Percentiles rank a stretch among this genome's conserved stretches.
Evolutionary conservation across 2,888 invertebrate genomes (phyloP).

Genomic region (Parnassius glacialis): DNA sequence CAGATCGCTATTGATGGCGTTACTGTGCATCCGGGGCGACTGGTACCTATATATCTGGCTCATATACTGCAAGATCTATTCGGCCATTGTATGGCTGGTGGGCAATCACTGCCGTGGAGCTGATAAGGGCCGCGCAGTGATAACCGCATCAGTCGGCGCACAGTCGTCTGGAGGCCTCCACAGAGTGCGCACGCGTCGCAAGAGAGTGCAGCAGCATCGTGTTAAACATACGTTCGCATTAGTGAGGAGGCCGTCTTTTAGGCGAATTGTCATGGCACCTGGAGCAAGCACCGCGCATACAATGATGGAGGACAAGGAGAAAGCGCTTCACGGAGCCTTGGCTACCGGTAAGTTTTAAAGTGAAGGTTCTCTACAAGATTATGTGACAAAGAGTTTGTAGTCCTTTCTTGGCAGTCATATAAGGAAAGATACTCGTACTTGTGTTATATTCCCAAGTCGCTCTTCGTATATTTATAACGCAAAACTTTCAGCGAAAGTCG

Average conservation of each 20-base stretch:
- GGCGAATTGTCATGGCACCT: constrained; percentile 80
- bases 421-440: constrained; percentile 61
- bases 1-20: constrained; percentile 76
- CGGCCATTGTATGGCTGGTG: constrained; percentile 69
- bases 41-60: constrained; percentile 69
- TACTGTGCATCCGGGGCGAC: constrained; percentile 66
- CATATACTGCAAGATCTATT: constrained; percentile 71
- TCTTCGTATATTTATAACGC: constrained; percentile 17
- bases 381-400: constrained; percentile 5
- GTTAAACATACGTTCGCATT: constrained; percentile 67
- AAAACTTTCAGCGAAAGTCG: constrained; percentile 34
- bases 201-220: constrained; percentile 59
- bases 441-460: constrained; percentile 29
- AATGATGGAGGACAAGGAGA: constrained; percentile 79
- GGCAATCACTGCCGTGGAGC: constrained; percentile 72
- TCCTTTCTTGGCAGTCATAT: constrained; percentile 35
- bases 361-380: constrained; percentile 3
- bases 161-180: constrained; percentile 72
- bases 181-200: constrained; percentile 74
- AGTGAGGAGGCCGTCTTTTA: constrained; percentile 68
- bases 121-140: constrained; percentile 76
- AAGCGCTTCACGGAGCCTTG: constrained; percentile 61
- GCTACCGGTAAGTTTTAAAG: constrained; percentile 40
- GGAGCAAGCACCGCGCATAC: constrained; percentile 77
- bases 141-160: constrained; percentile 62